A percentile compares a stretch with the other conserved stretches of the same genome.
These are phyloP conservation scores for Drosophila prosaltans DNA, from an alignment of 1,140 invertebrate species.

Conservation along the genomic window DNA sequence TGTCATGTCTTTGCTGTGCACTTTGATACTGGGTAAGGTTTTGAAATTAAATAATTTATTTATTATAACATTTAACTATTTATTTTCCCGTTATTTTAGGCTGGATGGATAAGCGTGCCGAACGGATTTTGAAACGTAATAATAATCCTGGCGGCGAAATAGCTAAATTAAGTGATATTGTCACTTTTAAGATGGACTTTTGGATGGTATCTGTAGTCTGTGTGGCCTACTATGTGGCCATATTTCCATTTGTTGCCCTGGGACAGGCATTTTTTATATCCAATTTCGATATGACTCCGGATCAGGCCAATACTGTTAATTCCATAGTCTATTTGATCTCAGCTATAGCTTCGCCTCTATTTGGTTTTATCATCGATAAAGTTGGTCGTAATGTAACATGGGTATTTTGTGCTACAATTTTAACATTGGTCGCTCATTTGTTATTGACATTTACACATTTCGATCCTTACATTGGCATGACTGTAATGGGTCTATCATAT, in stretches of 20 bases:
- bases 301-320: conserved; percentile 91
- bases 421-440: conserved; percentile 91
- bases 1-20: conserved; percentile 92
- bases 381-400: conserved; percentile 95
- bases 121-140: conserved; percentile 89
- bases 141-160: conserved; percentile 87
- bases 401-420: conserved; percentile 91
- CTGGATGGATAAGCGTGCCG: conserved; percentile 93
- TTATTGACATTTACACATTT: conserved; percentile 93
- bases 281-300: conserved; percentile 90
- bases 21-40: conserved; percentile 86
- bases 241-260: conserved; percentile 97
- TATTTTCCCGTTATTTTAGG: conserved; percentile 59
- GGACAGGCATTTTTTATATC: conserved; percentile 96
- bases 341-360: conserved; percentile 94
- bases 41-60: too few relatives aligned
- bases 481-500: conserved; percentile 94
- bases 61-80: not conserved
- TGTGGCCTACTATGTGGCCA: conserved; percentile 97
- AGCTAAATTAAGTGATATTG: conserved; percentile 92
- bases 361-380: conserved; percentile 95
- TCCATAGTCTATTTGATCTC: conserved; percentile 97
- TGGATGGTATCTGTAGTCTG: conserved; percentile 96
- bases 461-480: conserved; percentile 94
- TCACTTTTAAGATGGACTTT: conserved; percentile 92